These are phyloP conservation scores for Ptilonorhynchus violaceus DNA, from an alignment of 2,113 vertebrate genomes.

Conservation along the genomic window DNA sequence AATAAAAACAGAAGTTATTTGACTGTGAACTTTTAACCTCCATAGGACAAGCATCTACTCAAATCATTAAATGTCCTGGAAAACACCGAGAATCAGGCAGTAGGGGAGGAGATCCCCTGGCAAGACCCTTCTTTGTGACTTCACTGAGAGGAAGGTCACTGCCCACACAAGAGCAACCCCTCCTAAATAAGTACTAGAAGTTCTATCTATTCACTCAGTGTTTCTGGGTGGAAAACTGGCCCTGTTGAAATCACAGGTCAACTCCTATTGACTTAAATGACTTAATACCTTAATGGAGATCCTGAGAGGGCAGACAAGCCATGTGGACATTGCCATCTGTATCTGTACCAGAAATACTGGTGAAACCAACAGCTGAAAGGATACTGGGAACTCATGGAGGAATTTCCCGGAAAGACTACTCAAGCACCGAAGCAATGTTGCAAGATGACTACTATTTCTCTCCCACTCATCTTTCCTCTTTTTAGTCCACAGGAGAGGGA, in stretches of 20 bases:
- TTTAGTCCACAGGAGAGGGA: neutral
- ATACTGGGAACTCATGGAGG: fast-evolving
- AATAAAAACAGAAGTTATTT: neutral
- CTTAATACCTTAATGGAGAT: neutral
- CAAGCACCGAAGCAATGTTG: neutral
- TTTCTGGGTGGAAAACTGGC: neutral
- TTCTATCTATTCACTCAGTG: neutral
- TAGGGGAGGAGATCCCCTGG: slow-evolving; percentile 18
- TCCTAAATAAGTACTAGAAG: neutral
- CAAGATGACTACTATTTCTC: neutral
- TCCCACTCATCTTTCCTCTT: neutral
- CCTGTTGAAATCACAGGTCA: neutral
- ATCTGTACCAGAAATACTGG: neutral
- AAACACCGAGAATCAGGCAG: neutral
- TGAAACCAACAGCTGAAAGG: neutral
- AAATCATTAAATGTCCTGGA: neutral
- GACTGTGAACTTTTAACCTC: neutral
- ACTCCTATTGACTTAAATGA: neutral
- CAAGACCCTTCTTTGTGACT: neutral
- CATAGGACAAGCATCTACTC: neutral
- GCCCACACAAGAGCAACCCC: neutral
- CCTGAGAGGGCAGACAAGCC: neutral
- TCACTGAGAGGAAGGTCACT: neutral
- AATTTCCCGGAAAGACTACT: neutral
- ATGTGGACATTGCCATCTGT: neutral